phyloP scores from a whole-genome alignment of 2,888 invertebrate genomes.

The Eupithecia subumbrata region DNA sequence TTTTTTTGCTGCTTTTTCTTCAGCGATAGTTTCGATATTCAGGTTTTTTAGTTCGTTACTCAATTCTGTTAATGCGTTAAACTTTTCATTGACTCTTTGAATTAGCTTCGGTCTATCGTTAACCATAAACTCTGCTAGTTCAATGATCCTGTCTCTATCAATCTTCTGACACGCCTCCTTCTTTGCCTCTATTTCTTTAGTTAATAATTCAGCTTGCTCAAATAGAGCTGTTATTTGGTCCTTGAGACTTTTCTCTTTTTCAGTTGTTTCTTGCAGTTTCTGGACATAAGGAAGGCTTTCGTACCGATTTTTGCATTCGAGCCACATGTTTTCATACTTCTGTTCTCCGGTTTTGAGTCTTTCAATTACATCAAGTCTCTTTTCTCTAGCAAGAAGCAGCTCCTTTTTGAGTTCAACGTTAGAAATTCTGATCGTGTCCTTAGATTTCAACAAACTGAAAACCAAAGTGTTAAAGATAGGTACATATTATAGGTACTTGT shows the following conservation, averaged over 20 bases:
- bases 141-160: conserved; percentile 58
- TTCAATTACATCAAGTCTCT: conserved; percentile 54
- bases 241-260: conserved; percentile 50
- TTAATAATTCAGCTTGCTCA: conserved; percentile 51
- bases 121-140: conserved; percentile 64
- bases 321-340: conserved; percentile 70
- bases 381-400: conserved; percentile 59
- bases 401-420: conserved; percentile 69
- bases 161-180: conserved; percentile 46
- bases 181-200: conserved; percentile 54
- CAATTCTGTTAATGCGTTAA: conserved; percentile 48
- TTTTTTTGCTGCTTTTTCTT: conserved; percentile 3
- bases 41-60: conserved; percentile 47
- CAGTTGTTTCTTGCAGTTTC: conserved; percentile 53
- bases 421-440: conserved; percentile 61
- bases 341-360: conserved; percentile 58
- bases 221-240: conserved; percentile 52
- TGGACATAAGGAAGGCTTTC: conserved; percentile 70
- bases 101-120: conserved; percentile 57
- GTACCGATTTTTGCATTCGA: conserved; percentile 61
- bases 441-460: conserved; percentile 38
- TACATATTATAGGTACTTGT: neutral
- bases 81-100: conserved; percentile 53
- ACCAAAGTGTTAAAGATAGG: neutral
- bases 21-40: conserved; percentile 20